Percentiles rank a stretch among this genome's conserved stretches.
Evolutionary conservation across 2,113 vertebrate species (phyloP).

Genomic region (Anoplopoma fimbria): DNA sequence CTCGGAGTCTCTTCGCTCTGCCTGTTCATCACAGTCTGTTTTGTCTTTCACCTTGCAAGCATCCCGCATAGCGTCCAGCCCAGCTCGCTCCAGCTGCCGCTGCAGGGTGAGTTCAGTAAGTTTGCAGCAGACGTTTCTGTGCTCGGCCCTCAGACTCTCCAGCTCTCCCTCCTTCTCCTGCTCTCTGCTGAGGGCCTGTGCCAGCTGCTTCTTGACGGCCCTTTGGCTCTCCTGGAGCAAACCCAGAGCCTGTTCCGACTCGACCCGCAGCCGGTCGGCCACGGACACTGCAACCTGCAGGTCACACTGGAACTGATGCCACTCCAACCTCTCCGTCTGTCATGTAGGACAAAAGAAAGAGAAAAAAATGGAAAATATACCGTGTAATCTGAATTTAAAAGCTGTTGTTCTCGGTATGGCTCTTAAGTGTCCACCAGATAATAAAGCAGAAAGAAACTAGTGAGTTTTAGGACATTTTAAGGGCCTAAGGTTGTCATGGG

Average conservation of each 20-base stretch:
- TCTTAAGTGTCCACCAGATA: not conserved
- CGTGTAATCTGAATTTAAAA: not conserved
- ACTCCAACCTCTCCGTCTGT: conserved; percentile 81
- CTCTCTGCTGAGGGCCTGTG: conserved; percentile 53
- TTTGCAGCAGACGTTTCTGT: conserved; percentile 59
- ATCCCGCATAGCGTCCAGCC: conserved; percentile 42
- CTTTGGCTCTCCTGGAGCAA: conserved; percentile 66
- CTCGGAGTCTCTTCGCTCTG: conserved; percentile 19
- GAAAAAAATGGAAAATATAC: not conserved
- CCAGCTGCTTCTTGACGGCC: conserved; percentile 66
- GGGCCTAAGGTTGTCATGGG: not conserved
- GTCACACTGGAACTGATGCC: conserved; percentile 85
- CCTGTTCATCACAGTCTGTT: not conserved
- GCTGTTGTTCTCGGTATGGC: not conserved
- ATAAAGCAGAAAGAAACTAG: not conserved
- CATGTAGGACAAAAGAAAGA: not conserved
- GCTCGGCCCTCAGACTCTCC: conserved; percentile 64
- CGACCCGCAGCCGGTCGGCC: conserved; percentile 81
- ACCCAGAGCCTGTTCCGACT: conserved; percentile 78
- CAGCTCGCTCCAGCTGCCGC: conserved; percentile 49
- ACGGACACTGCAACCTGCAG: conserved; percentile 84
- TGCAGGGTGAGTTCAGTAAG: conserved; percentile 57
- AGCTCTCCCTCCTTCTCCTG: conserved; percentile 63
- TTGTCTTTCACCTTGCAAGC: conserved; percentile 10
- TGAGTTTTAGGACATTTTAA: not conserved